These are phyloP conservation scores for Aleadryas rufinucha DNA, from an alignment of 2,113 vertebrate genomes.

Conservation along the genomic window DNA sequence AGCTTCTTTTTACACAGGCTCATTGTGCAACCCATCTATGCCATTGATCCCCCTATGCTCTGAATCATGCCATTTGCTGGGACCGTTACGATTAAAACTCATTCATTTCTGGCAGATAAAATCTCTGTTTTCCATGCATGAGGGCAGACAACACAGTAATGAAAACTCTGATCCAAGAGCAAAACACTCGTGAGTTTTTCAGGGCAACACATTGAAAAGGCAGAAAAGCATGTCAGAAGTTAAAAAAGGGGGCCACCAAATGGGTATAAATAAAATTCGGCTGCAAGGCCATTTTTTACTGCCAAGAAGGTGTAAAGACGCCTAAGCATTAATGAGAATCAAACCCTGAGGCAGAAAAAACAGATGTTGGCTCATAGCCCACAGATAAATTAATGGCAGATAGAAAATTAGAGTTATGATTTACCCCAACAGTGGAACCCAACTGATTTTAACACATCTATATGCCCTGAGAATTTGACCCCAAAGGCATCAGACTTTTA, in stretches of 20 bases:
- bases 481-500: neutral
- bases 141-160: neutral
- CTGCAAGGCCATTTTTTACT: neutral
- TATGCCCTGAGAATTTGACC: neutral
- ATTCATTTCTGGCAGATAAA: constrained; percentile 1
- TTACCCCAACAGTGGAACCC: neutral
- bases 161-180: neutral
- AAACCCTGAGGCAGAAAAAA: neutral
- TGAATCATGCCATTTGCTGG: constrained; percentile 31
- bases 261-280: neutral
- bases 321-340: neutral
- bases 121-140: constrained; percentile 2
- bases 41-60: neutral
- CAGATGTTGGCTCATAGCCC: neutral
- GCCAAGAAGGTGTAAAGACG: constrained; percentile 5
- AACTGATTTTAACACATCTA: neutral
- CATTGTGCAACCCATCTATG: neutral
- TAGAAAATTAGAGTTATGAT: neutral
- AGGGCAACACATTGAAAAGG: neutral
- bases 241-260: neutral
- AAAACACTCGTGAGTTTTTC: neutral
- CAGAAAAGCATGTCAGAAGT: neutral
- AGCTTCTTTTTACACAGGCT: neutral
- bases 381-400: neutral
- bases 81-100: neutral